A percentile compares a stretch with the other conserved stretches of the same genome.
Evolutionary conservation across 2,113 vertebrate genomes (phyloP).

Genomic region (Psilopogon haemacephalus): DNA sequence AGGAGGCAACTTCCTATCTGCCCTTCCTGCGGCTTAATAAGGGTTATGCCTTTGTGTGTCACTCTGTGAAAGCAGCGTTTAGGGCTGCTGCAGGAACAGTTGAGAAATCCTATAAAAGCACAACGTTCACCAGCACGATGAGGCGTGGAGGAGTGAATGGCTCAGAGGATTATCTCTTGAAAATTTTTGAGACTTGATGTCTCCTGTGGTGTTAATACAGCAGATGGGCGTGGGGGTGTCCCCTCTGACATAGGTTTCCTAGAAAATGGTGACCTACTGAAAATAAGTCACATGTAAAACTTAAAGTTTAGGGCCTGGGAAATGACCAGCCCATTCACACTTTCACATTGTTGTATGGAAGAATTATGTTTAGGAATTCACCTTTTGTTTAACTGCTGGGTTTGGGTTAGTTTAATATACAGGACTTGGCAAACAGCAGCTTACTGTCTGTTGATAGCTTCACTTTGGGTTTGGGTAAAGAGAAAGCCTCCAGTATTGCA

Average conservation of each 20-base stretch:
- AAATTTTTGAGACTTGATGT: background rate
- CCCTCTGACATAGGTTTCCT: background rate
- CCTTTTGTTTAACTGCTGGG: background rate
- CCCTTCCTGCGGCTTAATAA: background rate
- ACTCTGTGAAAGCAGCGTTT: background rate
- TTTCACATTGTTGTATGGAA: background rate
- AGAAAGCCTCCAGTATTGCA: background rate
- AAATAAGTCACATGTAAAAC: background rate
- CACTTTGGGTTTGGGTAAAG: background rate
- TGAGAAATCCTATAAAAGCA: background rate
- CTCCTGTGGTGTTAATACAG: background rate
- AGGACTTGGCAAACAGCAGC: background rate
- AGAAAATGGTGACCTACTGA: background rate
- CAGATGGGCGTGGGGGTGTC: background rate
- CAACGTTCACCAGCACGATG: background rate
- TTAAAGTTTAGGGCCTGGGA: background rate
- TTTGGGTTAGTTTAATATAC: background rate
- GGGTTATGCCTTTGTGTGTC: background rate
- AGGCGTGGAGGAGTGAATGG: background rate
- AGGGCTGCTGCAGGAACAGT: background rate
- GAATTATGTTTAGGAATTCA: background rate
- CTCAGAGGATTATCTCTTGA: background rate
- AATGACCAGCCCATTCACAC: background rate
- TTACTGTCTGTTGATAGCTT: background rate
- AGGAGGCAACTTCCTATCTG: background rate